A percentile compares a stretch with the other conserved stretches of the same genome.
phyloP scores from a whole-genome alignment of 2,888 invertebrate species.

The Seladonia tumulorum region DNA sequence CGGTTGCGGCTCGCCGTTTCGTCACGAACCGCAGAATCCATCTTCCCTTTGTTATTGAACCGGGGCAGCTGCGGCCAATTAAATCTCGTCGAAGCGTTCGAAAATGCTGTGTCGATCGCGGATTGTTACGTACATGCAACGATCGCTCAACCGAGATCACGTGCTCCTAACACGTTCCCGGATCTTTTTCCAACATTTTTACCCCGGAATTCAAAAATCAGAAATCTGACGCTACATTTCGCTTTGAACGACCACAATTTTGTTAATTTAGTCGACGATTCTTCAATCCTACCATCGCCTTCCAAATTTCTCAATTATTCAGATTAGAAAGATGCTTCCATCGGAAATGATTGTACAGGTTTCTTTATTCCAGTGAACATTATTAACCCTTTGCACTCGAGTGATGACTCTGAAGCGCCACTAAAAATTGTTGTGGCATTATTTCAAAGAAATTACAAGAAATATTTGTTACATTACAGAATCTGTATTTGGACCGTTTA shows the following conservation, averaged over 20 bases:
- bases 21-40: conserved; percentile 17
- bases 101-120: conserved; percentile 5
- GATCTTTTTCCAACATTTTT: not conserved
- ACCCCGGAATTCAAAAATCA: not conserved
- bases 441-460: too few relatives aligned
- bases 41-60: conserved; percentile 39
- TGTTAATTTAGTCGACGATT: too few relatives aligned
- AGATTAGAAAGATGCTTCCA: too few relatives aligned
- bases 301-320: too few relatives aligned
- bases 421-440: too few relatives aligned
- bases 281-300: too few relatives aligned
- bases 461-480: too few relatives aligned
- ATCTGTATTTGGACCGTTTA: too few relatives aligned
- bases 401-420: too few relatives aligned
- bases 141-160: not conserved
- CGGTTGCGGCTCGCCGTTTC: not conserved
- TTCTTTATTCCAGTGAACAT: too few relatives aligned
- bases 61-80: conserved; percentile 43
- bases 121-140: conserved; percentile 24
- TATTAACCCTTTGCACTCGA: too few relatives aligned
- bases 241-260: not conserved
- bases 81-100: conserved; percentile 21
- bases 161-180: not conserved
- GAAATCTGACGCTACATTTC: not conserved
- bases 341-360: too few relatives aligned